Evolutionary conservation across 1,140 invertebrate species (phyloP), one percentile per base, ranked within the genome.

Genomic region (Drosophila navojoa): DNA sequence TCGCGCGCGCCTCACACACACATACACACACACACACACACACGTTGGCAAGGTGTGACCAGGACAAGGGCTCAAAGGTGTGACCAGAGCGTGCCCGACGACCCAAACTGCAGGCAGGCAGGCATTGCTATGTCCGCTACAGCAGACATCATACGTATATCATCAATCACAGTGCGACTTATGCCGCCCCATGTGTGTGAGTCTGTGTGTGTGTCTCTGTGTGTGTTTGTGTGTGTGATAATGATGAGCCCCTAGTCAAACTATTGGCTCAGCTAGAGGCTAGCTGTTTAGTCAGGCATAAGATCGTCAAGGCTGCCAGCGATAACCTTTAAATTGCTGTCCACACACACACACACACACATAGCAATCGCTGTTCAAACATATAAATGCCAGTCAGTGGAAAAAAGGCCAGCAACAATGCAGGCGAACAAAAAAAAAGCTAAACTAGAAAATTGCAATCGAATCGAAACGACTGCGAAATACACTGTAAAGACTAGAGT

Each of bases 271-370:
- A 52, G 44, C 10, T 52, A 27, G 19, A 40, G 32, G 32, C 73
- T 69, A 68, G 66, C 69, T 87, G 81, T 69, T 74, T 76, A 82
- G 82, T 86, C 82, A 78, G 77, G 64, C 82, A 66, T 89, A 76
- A 82, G 84, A 89, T 89, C 82, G 71, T 71, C 82, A 79, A 89
- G 82, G 84, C 81, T 85, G 71, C 75, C 55, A 67, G 67, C 70
- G 82, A 89, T 89, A 82, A 76, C 82, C 82, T 79, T 79, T 86
- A 79, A 86, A 86, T 86, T 86, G 82, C 72, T 76, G 58, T 53
- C 74, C 75, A 68, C 61, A 59, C 67, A 63, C 59, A 50, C 42
- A 5, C 29, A 38, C 27, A 35, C 38, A 38, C 9, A 22, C 35
- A 32, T 63, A 61, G 71, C 50, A 63, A 76, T 60, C 40, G 73